Evolutionary conservation across 2,113 vertebrate species (phyloP), one percentile per base, ranked within the genome.

Genomic region (Paramisgurnus dabryanus): DNA sequence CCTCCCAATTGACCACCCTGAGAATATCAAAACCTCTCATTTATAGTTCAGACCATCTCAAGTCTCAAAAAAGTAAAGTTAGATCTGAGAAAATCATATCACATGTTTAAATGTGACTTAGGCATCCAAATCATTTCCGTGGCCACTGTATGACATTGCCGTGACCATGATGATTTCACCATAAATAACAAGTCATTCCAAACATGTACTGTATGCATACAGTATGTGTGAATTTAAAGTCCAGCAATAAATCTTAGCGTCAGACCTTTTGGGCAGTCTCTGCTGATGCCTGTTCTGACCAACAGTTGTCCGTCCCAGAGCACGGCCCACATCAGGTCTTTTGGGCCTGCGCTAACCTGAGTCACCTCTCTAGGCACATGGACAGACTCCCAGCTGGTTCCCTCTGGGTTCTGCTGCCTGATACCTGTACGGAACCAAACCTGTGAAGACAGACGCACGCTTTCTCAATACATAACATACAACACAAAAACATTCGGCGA

Each of bases 251-350:
- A 63, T 77, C 67, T 57, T 15, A 5, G 53, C 47, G 60, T 53
- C 76, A 41, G 49, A 98, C 98, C 98, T 91, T 93, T 96, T 9
- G 95, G 96, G 73, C 93, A 95, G 89, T 95, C 95, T 86, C 95
- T 92, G 49, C 88, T 92, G 84, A 99, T 95, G 57, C 97, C 96
- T 63, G 94, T 95, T 22, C 98, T 94, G 84, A 95, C 95, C 83
- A 99, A 87, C 39, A 97, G 94, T 86, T 97, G 96, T 13, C 98
- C 98, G 80, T 99, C 96, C 97, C 96, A 99, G 45, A 98, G 93
- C 11, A 96, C 92, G 68, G 90, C 95, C 97, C 98, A 99, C 10
- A 99, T 88, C 64, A 99, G 94, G 83, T 99, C 96, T 41, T 94
- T 92, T 0, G 97, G 95, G 5, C 98, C 97, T 1, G 94, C 94